Evolutionary conservation across 2,113 vertebrate species (phyloP), one percentile per base, ranked within the genome.

Genomic region (Forbesichthys agassizii): DNA sequence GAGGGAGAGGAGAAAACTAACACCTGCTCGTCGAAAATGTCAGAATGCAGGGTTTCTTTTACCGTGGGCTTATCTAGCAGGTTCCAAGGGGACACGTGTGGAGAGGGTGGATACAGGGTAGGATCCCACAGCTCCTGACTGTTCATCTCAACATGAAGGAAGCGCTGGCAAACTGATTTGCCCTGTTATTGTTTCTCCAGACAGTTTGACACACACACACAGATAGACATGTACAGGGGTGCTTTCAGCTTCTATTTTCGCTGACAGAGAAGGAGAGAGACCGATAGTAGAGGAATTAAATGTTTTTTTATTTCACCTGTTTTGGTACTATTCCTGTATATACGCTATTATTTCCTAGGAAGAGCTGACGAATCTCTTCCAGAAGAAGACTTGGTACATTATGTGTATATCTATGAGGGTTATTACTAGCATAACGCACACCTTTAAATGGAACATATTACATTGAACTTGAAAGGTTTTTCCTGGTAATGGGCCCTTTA

Each of bases 351-450:
- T 83, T 42, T 42, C 36, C 36, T 42, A 42, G 36, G 36, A 42
- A 42, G 36, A 42, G 36, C 36, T 27, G 27, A 27, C 27, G 27
- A 27, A 27, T 42, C 42, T 9, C 61, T 16, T 14, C 7, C 10
- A 11, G 81, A 86, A 62, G 56, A 60, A 72, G 65, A 76, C 60
- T 80, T 76, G 75, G 86, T 86, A 89, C 86, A 82, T 77, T 88
- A 85, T 90, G 83, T 84, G 89, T 77, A 86, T 83, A 87, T 62
- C 67, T 42, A 42, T 6, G 5, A 42, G 36, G 36, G 36, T 42
- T 42, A 42, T 42, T 27, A 27, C 2, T 42, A 42, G 36, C 36
- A 42, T 42, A 42, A 42, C 5, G 36, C 36, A 42, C 36, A 42
- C 7, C 36, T 42, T 42, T 5, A 0, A 42, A 42, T 42, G 4